Evolutionary conservation across 35 echinoderm and acorn worm species (phyloP).

Genomic region (Amphiura filiformis): DNA sequence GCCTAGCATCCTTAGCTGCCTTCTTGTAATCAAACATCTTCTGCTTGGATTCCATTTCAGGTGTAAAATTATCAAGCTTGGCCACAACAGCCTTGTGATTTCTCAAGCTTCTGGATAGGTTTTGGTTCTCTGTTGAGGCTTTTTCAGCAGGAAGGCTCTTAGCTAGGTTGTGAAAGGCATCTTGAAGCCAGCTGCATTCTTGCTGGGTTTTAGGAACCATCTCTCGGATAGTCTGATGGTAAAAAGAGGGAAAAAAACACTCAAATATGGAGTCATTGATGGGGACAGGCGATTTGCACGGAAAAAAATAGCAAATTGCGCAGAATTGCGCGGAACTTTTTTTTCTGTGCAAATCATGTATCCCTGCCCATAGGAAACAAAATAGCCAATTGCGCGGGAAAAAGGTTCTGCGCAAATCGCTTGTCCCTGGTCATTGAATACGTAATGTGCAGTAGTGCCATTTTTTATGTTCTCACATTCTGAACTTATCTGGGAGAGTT

Average conservation of each 20-base stretch:
- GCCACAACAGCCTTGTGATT: slow-evolving; percentile 19
- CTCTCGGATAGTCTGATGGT: not conserved
- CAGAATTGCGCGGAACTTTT: no score
- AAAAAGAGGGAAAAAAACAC: not conserved
- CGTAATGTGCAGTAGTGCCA: no score
- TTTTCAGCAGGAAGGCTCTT: slow-evolving; percentile 4
- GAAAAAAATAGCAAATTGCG: no score
- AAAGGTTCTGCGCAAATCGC: no score
- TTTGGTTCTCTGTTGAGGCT: slow-evolving; percentile 4
- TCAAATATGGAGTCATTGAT: not conserved
- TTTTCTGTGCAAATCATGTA: no score
- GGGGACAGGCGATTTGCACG: no score
- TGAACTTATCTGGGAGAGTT: no score
- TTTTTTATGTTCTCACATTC: no score
- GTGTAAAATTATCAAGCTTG: not conserved
- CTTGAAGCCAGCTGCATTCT: slow-evolving; percentile 14
- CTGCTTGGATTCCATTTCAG: slow-evolving; percentile 11
- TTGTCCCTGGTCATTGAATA: no score
- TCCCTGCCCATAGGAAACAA: no score
- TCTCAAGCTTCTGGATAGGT: not conserved
- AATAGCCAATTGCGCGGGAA: no score
- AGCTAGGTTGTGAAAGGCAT: not conserved
- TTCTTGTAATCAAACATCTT: slow-evolving; percentile 38
- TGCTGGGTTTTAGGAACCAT: slow-evolving; percentile 17
- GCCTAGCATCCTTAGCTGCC: slow-evolving; percentile 1